Conservation (phyloP, 2,113 vertebrate species). For the Odontesthes bonariensis region DNA sequence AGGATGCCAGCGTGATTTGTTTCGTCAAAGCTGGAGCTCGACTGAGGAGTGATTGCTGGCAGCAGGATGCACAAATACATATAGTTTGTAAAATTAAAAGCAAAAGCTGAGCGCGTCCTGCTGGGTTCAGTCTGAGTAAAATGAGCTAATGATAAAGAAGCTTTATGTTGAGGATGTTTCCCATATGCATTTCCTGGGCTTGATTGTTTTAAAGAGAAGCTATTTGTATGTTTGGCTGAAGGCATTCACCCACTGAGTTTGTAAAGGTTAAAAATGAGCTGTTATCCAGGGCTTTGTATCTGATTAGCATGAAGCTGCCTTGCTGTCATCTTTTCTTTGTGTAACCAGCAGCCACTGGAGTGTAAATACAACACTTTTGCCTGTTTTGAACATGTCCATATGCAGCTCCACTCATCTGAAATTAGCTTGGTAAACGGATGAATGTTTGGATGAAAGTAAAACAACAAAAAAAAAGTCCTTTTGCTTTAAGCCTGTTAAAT, state of each 20-base stretch:
- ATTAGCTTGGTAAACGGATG: conserved; percentile 21
- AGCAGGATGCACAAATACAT: conserved; percentile 35
- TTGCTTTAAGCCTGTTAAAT: conserved; percentile 45
- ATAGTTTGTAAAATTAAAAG: conserved; percentile 39
- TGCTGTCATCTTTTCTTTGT: conserved; percentile 44
- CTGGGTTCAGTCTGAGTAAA: conserved; percentile 33
- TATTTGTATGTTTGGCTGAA: conserved; percentile 42
- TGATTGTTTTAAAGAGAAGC: conserved; percentile 54
- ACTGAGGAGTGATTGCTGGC: conserved; percentile 51
- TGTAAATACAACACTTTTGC: conserved; percentile 61
- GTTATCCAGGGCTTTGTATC: conserved; percentile 48
- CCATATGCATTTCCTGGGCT: conserved; percentile 29
- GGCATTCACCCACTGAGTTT: conserved; percentile 43
- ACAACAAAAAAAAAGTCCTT: conserved; percentile 40
- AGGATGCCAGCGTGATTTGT: conserved; percentile 42
- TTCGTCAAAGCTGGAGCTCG: conserved; percentile 23
- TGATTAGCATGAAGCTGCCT: conserved; percentile 49
- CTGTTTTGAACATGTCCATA: conserved; percentile 43
- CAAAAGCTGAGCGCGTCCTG: conserved; percentile 27
- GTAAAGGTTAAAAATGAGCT: conserved; percentile 47
- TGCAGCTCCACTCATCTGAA: conserved; percentile 46
- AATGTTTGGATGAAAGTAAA: conserved; percentile 34
- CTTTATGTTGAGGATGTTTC: conserved; percentile 20
- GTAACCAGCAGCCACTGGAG: conserved; percentile 58
- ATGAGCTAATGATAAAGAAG: conserved; percentile 54